These are phyloP conservation scores for Pseudococcus longispinus DNA, from an alignment of 2,888 invertebrate genomes.

Conservation along the genomic window DNA sequence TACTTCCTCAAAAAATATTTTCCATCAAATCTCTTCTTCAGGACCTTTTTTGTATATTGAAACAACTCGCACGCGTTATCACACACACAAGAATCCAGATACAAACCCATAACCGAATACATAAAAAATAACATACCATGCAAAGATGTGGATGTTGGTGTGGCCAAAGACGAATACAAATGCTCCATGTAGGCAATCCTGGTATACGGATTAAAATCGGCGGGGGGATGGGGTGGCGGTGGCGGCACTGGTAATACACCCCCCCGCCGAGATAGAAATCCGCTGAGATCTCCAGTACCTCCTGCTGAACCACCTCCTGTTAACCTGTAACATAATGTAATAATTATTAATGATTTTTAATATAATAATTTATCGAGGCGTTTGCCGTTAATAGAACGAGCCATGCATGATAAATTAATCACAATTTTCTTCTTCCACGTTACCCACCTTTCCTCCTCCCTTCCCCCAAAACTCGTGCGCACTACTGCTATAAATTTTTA, in stretches of 20 bases:
- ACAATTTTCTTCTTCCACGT: not conserved
- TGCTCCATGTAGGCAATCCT: conserved; percentile 53
- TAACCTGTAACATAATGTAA: conserved; percentile 55
- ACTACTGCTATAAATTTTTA: conserved; percentile 14
- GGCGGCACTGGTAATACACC: conserved; percentile 66
- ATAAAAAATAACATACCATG: conserved; percentile 22
- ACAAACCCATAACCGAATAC: not conserved
- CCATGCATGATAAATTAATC: conserved; percentile 52
- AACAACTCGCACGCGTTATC: conserved; percentile 38
- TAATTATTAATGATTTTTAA: conserved; percentile 55
- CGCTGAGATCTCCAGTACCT: conserved; percentile 51
- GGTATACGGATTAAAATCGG: conserved; percentile 66
- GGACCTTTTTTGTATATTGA: not conserved
- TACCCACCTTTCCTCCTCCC: not conserved
- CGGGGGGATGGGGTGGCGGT: conserved; percentile 68
- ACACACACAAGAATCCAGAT: too few relatives aligned
- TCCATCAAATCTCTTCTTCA: too few relatives aligned
- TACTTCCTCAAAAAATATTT: too few relatives aligned
- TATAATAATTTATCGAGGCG: conserved; percentile 53
- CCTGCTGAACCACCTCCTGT: conserved; percentile 51
- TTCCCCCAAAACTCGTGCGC: not conserved
- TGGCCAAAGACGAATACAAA: conserved; percentile 44
- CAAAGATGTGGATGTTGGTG: conserved; percentile 36
- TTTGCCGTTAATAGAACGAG: conserved; percentile 49
- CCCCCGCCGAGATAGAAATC: conserved; percentile 58